Base-by-base conservation (phyloP, 1,140 invertebrate species). In the Lithobius niger region DNA sequence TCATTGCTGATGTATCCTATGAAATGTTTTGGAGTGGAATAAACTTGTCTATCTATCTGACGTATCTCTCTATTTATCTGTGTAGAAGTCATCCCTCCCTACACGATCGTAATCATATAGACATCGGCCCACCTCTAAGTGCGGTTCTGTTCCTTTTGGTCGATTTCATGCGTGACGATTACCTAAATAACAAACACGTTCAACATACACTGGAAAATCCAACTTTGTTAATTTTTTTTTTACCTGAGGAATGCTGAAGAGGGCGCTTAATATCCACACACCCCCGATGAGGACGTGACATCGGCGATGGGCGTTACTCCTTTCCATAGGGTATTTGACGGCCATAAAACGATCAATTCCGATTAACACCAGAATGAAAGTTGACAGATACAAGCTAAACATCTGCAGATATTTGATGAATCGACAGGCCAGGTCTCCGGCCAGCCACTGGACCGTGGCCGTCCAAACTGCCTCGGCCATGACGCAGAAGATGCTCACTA, bases 161-260 rank as follows among this genome's bases (percentile, higher is more conserved):
- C n/a, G n/a, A n/a, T n/a, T n/a, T n/a, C n/a, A n/a, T n/a, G n/a
- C n/a, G n/a, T n/a, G n/a, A n/a, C n/a, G n/a, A n/a, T n/a, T n/a
- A n/a, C n/a, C n/a, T n/a, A n/a, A n/a, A n/a, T n/a, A n/a, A n/a
- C n/a, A n/a, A n/a, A n/a, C n/a, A n/a, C n/a, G n/a, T n/a, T n/a
- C n/a, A n/a, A n/a, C n/a, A n/a, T n/a, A n/a, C n/a, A n/a, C n/a
- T n/a, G n/a, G n/a, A n/a, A n/a, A n/a, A n/a, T n/a, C n/a, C n/a
- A n/a, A n/a, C n/a, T n/a, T n/a, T n/a, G n/a, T n/a, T n/a, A n/a
- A n/a, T n/a, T n/a, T n/a, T n/a, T n/a, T 27, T 27, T 73, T 77
- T 71, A 88, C 85, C 81, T 90, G 86, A n/a, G 86, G 87, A 61
- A 82, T 69, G 66, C 84, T 86, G 24, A 88, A 74, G 2, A 86